Evolutionary conservation across 2,113 vertebrate genomes (phyloP).

Genomic region (Odocoileus hemionus): DNA sequence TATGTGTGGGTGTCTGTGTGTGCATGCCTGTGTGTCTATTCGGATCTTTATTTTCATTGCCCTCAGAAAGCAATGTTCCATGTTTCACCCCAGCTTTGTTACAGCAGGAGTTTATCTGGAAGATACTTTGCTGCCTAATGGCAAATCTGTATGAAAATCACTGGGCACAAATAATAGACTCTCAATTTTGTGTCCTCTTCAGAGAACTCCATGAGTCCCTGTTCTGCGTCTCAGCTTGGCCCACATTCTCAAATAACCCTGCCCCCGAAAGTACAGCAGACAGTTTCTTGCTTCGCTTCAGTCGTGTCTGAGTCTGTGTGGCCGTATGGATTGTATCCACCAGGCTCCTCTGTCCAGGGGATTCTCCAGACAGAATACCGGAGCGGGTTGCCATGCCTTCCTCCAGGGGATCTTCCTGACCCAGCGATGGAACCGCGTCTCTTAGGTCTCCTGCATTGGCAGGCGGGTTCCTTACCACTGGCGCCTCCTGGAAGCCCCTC

Average conservation of each 20-base stretch:
- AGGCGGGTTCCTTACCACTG: background rate
- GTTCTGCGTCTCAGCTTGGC: background rate
- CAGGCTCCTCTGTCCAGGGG: background rate
- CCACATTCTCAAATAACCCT: background rate
- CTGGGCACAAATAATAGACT: background rate
- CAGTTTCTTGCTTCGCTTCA: background rate
- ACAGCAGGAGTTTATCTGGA: background rate
- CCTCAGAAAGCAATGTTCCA: background rate
- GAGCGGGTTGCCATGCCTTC: background rate
- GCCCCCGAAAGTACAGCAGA: background rate
- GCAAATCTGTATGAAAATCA: background rate
- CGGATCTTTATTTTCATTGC: background rate
- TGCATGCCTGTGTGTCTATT: background rate
- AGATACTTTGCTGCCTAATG: background rate
- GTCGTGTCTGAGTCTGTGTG: background rate
- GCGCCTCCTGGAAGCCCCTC: background rate
- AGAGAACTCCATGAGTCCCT: background rate
- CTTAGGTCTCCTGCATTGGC: background rate
- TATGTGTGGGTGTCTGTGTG: no score
- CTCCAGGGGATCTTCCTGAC: background rate
- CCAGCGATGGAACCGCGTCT: fast-evolving
- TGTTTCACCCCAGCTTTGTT: background rate
- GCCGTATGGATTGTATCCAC: background rate
- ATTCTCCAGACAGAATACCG: background rate
- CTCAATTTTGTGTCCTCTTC: background rate